Conservation (phyloP, 1,140 invertebrate genomes). For the Cherax destructor region DNA sequence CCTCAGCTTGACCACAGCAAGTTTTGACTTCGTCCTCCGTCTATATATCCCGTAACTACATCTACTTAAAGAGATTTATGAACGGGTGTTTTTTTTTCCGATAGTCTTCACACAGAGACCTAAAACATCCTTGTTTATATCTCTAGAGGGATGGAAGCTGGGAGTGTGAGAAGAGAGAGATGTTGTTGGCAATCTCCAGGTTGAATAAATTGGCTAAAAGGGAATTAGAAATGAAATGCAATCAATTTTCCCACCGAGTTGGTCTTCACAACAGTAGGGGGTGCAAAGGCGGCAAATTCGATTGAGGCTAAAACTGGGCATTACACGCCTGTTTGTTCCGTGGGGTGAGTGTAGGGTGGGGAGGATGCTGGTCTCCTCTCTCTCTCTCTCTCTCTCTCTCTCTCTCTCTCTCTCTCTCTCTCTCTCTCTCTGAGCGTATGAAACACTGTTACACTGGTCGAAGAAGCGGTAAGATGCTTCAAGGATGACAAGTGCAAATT, state of each 20-base stretch:
- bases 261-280: slow-evolving; percentile 5
- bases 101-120: neutral
- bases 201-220: slow-evolving; percentile 8
- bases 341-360: neutral
- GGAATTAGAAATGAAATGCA: slow-evolving; percentile 21
- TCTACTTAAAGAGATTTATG: no score
- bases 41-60: no score
- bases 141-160: no score
- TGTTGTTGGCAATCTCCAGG: neutral
- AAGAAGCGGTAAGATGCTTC: no score
- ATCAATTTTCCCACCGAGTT: slow-evolving; percentile 36
- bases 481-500: no score
- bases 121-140: neutral
- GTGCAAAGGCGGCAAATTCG: slow-evolving; percentile 27
- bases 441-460: no score
- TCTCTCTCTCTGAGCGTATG: slow-evolving; percentile 1
- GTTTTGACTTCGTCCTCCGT: neutral
- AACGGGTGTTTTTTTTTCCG: no score
- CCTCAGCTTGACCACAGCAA: neutral
- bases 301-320: slow-evolving; percentile 27
- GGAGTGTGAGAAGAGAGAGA: no score
- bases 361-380: neutral
- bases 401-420: slow-evolving; percentile 14
- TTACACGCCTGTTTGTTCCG: slow-evolving; percentile 28
- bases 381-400: neutral